Evolutionary conservation across 2,888 invertebrate genomes (phyloP), one percentile per base, ranked within the genome.

Genomic region (Bombylius discolor): DNA sequence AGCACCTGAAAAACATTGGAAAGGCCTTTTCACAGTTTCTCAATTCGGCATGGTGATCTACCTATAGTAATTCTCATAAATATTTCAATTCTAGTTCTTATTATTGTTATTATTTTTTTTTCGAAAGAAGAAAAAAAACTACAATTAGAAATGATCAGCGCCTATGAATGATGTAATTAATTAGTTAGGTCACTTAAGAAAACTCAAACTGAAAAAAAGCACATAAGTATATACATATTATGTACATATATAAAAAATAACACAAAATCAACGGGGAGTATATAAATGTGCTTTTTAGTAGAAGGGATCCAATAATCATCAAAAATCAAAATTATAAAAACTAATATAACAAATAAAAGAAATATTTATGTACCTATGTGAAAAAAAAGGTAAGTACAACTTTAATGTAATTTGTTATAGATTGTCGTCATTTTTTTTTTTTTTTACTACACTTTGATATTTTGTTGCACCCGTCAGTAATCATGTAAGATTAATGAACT

Each of bases 381-480:
- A 36, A 36, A 36, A 36, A 36, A 5, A 54, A 54, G 45, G 34
- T 32, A 54, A 45, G 9, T 39, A 14, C 52, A 33, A 52, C 39
- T 46, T 48, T 6, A 23, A 36, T 53, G 53, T 53, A 59, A 60
- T 60, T 60, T 58, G 60, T 60, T 60, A 57, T 60, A 60, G 57
- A 56, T 60, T 60, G 60, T 60, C 60, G 58, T 58, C 60, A 57
- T n/a, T n/a, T 57, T 54, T 57, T 58, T 57, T 60, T 60, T 57
- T 58, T 60, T 60, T 57, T 48, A 55, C 31, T 46, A 49, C 51
- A 55, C 47, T 45, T 12, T 31, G 51, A 47, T 55, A 59, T n/a
- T 57, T 59, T 57, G 49, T 50, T 47, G 49, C 39, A 11, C 39
- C 39, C 39, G 45, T 45, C n/a, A n/a, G n/a, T n/a, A n/a, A n/a